These are phyloP conservation scores for Ciconia maguari DNA, from an alignment of 2,113 vertebrate species.

Conservation along the genomic window DNA sequence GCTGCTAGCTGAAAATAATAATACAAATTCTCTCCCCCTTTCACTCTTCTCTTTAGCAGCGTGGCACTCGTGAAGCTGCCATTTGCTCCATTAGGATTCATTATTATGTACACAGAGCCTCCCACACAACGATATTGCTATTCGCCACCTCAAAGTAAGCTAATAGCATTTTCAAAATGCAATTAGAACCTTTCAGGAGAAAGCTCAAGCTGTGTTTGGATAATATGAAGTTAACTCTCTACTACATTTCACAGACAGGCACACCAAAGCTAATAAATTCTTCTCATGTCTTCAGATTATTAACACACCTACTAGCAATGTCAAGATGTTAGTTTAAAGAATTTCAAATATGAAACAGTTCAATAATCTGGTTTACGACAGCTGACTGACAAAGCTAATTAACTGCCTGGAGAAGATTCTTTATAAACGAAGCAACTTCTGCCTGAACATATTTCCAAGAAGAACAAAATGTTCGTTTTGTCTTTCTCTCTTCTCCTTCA, in stretches of 20 bases:
- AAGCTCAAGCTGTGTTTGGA: constrained; percentile 47
- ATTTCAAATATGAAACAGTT: constrained; percentile 64
- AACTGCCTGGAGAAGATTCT: constrained; percentile 62
- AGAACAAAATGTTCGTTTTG: constrained; percentile 32
- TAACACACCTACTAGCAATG: constrained; percentile 70
- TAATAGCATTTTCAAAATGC: constrained; percentile 48
- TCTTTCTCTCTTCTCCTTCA: neutral
- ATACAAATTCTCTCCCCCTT: neutral
- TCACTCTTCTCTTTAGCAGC: neutral
- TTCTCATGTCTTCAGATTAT: constrained; percentile 69
- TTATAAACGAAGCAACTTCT: constrained; percentile 57
- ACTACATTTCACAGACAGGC: constrained; percentile 53
- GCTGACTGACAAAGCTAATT: constrained; percentile 74
- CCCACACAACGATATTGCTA: constrained; percentile 4
- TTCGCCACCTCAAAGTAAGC: constrained; percentile 40
- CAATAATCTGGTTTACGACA: constrained; percentile 68
- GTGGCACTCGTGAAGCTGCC: neutral
- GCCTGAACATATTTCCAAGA: constrained; percentile 56
- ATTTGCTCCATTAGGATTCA: constrained; percentile 17
- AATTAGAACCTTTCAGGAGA: constrained; percentile 58
- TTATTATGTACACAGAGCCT: constrained; percentile 34
- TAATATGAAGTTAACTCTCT: constrained; percentile 63
- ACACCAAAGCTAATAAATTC: constrained; percentile 72
- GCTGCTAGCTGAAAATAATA: neutral
- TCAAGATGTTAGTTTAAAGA: constrained; percentile 69